Conservation (phyloP, 30 jellyfish, hydroid and myxozoan species). For the Sanderia malayensis region DNA sequence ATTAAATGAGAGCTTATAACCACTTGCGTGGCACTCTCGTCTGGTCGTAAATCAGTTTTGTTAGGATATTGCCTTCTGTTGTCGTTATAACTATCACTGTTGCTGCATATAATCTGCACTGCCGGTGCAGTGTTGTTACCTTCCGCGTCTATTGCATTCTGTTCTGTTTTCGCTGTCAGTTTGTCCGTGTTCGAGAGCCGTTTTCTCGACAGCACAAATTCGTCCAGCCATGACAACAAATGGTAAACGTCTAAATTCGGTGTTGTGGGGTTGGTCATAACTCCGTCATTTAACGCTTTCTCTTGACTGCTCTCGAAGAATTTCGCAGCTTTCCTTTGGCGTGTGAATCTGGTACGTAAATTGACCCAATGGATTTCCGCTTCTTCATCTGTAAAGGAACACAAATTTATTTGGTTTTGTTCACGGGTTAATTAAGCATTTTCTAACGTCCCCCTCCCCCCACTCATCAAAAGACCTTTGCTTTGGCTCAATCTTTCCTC, state of each 20-base stretch:
- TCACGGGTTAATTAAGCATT: no score
- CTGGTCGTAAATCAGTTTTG: background rate
- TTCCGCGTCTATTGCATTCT: background rate
- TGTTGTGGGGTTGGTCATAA: background rate
- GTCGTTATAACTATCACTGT: no score
- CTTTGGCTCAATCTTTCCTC: no score
- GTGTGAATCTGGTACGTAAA: conserved; percentile 2
- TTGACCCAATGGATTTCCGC: conserved; percentile 1
- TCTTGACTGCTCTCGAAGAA: background rate
- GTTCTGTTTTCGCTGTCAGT: background rate
- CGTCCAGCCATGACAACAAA: conserved; percentile 3
- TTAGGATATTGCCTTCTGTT: background rate
- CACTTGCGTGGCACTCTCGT: conserved; percentile 2
- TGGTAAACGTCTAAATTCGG: background rate
- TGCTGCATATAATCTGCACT: background rate
- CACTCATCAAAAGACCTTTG: no score
- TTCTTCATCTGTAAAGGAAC: background rate
- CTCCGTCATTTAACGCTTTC: background rate
- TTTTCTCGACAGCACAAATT: background rate
- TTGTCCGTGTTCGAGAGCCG: conserved; percentile 2
- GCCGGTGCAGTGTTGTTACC: background rate
- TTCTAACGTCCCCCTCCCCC: no score
- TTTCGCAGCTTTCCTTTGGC: background rate
- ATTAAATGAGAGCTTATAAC: background rate
- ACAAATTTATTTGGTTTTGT: no score